Evolutionary conservation across 2,888 invertebrate species (phyloP), one percentile per base, ranked within the genome.

Genomic region (Deilephila porcellus): DNA sequence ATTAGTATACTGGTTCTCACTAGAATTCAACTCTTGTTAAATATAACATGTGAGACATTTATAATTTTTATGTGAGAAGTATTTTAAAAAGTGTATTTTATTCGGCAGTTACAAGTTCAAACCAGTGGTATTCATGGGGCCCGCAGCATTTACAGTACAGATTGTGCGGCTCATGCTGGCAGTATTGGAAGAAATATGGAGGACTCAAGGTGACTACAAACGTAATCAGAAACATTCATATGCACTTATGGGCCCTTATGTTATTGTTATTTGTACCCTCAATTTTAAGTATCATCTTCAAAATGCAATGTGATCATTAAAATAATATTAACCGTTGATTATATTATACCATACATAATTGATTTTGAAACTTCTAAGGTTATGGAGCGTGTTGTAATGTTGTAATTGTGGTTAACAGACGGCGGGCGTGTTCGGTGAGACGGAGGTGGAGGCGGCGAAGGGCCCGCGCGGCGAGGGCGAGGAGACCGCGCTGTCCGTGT

Each of bases 101-200:
- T 73, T 73, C 19, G 52, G 73, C 92, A 96, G 97, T 96, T 79
- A 96, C 96, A 79, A 96, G 96, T 79, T 97, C 97, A 80, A 95
- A 95, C 84, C 98, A 99, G 95, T 99, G 99, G 99, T 99, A 98
- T 91, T 96, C 98, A 70, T 99, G 99, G 98, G 99, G 98, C 73
- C 98, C 98, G 72, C 96, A 98, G 78, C 98, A 98, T 90, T 96
- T 98, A 96, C 98, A 98, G 89, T 98, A 98, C 93, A 97, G 99
- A 83, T 95, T 99, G 76, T 99, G 99, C 92, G 97, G 97, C 83
- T 95, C 96, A 20, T 99, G 99, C 92, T 99, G 99, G 99, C 96
- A 96, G 78, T 99, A 99, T 91, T 99, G 99, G 99, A 99, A 99
- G 93, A 99, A 99, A 91, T 99, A 98, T 92, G 99, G 99, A 74